These are phyloP conservation scores for Papilio machaon DNA, from an alignment of 1,140 invertebrate genomes.

Conservation along the genomic window DNA sequence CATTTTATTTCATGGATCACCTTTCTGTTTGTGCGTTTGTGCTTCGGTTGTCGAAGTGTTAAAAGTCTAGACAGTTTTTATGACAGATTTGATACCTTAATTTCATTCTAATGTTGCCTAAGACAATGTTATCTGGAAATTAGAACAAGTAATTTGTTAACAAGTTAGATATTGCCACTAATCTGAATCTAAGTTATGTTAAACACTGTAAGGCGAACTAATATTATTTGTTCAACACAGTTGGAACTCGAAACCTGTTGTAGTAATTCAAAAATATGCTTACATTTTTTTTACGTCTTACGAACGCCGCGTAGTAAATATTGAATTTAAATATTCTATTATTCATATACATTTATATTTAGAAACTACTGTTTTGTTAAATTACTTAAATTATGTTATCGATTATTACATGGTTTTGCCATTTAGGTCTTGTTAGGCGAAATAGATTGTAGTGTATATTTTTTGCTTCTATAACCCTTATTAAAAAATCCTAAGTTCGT, in stretches of 20 bases:
- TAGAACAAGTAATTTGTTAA: slow-evolving; percentile 24
- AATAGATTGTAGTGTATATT: not conserved
- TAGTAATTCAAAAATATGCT: slow-evolving; percentile 33
- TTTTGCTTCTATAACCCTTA: too few relatives aligned
- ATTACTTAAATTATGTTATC: not conserved
- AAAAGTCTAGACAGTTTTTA: not conserved
- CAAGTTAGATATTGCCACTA: not conserved
- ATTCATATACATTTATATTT: not conserved
- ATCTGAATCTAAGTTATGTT: slow-evolving; percentile 13
- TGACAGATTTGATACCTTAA: not conserved
- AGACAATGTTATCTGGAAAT: not conserved
- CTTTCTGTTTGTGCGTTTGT: too few relatives aligned
- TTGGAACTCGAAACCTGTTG: slow-evolving; percentile 35
- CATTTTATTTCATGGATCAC: not conserved
- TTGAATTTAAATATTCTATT: slow-evolving; percentile 33
- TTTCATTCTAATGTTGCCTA: not conserved
- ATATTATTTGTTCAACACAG: slow-evolving; percentile 33
- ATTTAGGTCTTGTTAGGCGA: not conserved
- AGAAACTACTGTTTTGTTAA: not conserved
- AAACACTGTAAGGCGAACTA: slow-evolving; percentile 19
- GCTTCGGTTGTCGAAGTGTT: too few relatives aligned
- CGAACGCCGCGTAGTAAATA: slow-evolving; percentile 34
- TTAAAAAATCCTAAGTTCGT: too few relatives aligned
- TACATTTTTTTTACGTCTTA: slow-evolving; percentile 29
- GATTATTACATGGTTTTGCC: not conserved